phyloP scores from a whole-genome alignment of 1,140 invertebrate species.

The Drosophila erecta region DNA sequence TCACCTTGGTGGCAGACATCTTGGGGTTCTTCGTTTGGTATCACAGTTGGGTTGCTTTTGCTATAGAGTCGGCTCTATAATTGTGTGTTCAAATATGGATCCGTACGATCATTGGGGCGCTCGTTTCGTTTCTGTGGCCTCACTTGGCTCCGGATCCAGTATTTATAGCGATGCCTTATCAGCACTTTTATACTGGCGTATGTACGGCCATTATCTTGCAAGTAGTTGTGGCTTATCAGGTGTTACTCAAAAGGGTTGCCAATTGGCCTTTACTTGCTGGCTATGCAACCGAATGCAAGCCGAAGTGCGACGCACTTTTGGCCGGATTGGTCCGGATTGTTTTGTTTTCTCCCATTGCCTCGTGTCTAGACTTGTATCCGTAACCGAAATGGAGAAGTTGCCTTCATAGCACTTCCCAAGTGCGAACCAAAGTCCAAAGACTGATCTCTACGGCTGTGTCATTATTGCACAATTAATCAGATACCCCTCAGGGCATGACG shows the following conservation, averaged over 20 bases:
- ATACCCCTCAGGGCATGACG: constrained; percentile 34
- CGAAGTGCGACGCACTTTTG: constrained; percentile 32
- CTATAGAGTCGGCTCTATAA: constrained; percentile 28
- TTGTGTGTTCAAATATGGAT: not conserved
- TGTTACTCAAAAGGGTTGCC: constrained; percentile 34
- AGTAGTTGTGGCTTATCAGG: constrained; percentile 54
- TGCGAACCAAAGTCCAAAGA: constrained; percentile 65
- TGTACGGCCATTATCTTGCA: constrained; percentile 32
- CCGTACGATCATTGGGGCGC: constrained; percentile 26
- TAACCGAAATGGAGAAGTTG: constrained; percentile 9
- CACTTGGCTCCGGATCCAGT: constrained; percentile 6
- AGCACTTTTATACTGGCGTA: constrained; percentile 26
- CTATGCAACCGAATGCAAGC: constrained; percentile 47
- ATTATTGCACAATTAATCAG: constrained; percentile 38
- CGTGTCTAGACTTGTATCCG: not conserved
- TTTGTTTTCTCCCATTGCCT: constrained; percentile 2
- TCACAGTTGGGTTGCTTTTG: constrained; percentile 54
- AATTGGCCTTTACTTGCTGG: constrained; percentile 43
- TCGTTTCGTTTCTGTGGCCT: constrained; percentile 53
- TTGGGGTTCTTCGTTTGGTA: constrained; percentile 22
- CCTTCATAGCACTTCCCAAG: constrained; percentile 22
- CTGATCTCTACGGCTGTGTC: constrained; percentile 19
- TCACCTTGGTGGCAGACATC: constrained; percentile 83
- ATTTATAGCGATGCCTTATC: constrained; percentile 68
- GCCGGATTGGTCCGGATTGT: constrained; percentile 1